Evolutionary conservation across 2,113 vertebrate genomes (phyloP), one percentile per base, ranked within the genome.

Genomic region (Protomyctophum bolini): DNA sequence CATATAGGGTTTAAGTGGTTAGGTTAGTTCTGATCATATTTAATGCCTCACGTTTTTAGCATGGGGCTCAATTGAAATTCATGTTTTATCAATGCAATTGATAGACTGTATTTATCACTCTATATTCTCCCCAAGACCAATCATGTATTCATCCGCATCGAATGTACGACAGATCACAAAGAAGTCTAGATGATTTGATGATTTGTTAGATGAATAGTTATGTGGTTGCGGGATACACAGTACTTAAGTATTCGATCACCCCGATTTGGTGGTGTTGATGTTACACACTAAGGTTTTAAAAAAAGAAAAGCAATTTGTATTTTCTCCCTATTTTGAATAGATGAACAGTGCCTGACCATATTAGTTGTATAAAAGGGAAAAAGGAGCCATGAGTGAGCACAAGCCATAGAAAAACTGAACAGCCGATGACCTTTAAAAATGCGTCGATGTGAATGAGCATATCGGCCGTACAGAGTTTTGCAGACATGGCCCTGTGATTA

Each of bases 351-450:
- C 84, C 83, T 85, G 84, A 75, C 63, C 75, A 75, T 68, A 70
- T 3, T 76, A 60, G 80, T 41, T 41, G 82, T 41, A 57, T 49
- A 83, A 84, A 41, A 81, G 81, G 83, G 84, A 83, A 87, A 79
- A 79, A 68, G 52, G 83, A 88, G 88, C 85, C 89, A 86, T 88
- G 80, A 51, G 76, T 73, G 80, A 87, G 87, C 75, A 81, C 80
- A 92, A 92, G 91, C 91, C 92, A 92, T 92, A 91, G 56, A 48
- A 14, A 75, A n/a, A 64, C 63, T 83, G 75, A 58, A 70, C 71
- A 73, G 58, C 63, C 66, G 66, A 41, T 61, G 41, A 65, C 49
- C 59, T 10, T 60, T 14, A 59, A 2, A 60, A 65, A 61, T 64
- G 61, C 83, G 73, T 58, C 54, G 33, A 63, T 67, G 63, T 70